phyloP scores from a whole-genome alignment of 2,113 vertebrate species.

The Pandion haliaetus region DNA sequence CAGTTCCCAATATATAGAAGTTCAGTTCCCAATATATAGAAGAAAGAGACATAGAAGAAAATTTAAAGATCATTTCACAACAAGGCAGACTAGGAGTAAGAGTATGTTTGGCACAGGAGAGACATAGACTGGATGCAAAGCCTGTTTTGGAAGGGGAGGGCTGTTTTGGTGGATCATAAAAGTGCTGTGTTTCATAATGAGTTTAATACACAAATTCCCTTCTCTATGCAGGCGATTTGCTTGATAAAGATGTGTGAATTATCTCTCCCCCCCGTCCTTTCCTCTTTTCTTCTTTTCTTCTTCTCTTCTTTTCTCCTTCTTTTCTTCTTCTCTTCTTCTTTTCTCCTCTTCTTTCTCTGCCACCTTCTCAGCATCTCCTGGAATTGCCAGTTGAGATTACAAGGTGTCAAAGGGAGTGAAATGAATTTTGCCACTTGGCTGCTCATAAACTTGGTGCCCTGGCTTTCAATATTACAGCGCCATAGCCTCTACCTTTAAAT shows the following conservation, averaged over 20 bases:
- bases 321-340: background rate
- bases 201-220: background rate
- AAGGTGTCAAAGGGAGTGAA: background rate
- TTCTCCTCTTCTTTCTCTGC: background rate
- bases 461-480: background rate
- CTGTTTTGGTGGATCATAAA: background rate
- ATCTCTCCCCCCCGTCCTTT: background rate
- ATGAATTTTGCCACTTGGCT: constrained; percentile 13
- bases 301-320: background rate
- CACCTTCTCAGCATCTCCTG: background rate
- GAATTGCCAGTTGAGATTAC: background rate
- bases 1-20: background rate
- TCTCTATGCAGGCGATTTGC: background rate
- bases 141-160: background rate
- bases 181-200: background rate
- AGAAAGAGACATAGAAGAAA: background rate
- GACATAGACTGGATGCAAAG: background rate
- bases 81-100: background rate
- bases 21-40: background rate
- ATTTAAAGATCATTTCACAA: background rate
- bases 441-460: constrained; percentile 11
- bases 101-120: accelerated
- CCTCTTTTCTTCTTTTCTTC: background rate
- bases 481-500: constrained; percentile 71
- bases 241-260: background rate